A percentile compares a stretch with the other conserved stretches of the same genome.
Conservation (phyloP, 2,888 invertebrate genomes). For the Rhaphigaster nebulosa region DNA sequence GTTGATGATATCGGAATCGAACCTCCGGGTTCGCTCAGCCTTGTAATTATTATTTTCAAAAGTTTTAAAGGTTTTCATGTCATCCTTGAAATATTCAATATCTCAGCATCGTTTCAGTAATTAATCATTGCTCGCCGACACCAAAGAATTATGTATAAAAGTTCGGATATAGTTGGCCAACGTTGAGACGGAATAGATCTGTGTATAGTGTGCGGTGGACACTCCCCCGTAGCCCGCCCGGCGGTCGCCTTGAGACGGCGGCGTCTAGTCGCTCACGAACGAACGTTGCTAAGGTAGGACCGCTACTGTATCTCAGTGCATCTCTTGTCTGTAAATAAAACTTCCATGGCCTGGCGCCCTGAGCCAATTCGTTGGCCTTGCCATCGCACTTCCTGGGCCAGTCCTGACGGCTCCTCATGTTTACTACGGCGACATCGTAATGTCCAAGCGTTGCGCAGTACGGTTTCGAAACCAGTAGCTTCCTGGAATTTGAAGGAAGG, state of each 20-base stretch:
- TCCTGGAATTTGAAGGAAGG: background rate
- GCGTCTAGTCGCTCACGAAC: conserved; percentile 35
- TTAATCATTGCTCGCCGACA: background rate
- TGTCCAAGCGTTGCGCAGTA: conserved; percentile 6
- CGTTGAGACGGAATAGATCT: background rate
- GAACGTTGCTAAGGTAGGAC: conserved; percentile 26
- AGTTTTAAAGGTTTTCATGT: too few species aligned
- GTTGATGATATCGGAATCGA: too few species aligned
- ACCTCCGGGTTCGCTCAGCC: background rate
- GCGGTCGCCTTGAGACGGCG: conserved; percentile 46
- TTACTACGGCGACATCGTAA: background rate
- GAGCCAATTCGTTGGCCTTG: conserved; percentile 39
- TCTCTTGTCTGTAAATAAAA: conserved; percentile 33
- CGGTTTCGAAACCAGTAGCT: background rate
- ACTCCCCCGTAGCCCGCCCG: conserved; percentile 34
- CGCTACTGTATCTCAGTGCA: conserved; percentile 41
- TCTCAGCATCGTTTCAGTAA: background rate
- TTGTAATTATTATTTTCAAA: too few species aligned
- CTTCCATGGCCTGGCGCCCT: conserved; percentile 32
- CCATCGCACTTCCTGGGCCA: background rate
- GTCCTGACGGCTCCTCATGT: conserved; percentile 10
- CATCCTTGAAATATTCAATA: background rate
- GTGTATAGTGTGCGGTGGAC: background rate
- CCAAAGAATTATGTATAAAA: background rate
- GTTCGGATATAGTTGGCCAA: background rate